Percentiles rank a stretch among this genome's conserved stretches.
Conservation (phyloP, 2,888 invertebrate genomes). For the Sinhomidia bicolor region DNA sequence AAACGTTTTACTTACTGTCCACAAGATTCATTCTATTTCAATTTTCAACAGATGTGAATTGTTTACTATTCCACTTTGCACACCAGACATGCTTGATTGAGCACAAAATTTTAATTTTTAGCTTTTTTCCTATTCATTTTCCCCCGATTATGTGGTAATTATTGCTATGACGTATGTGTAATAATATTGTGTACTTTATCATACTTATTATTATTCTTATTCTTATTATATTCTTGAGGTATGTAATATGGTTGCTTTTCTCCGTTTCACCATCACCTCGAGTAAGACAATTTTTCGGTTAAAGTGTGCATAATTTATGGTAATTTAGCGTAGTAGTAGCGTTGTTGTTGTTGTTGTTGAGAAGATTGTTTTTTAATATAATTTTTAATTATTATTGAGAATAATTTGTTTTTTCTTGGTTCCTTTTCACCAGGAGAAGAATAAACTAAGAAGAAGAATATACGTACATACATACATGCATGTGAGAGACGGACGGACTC, state of each 20-base stretch:
- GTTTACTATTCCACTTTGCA: too few relatives aligned
- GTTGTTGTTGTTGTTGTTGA: too few relatives aligned
- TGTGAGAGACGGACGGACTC: conserved; percentile 70
- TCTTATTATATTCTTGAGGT: neutral
- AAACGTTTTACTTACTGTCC: too few relatives aligned
- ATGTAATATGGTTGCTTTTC: neutral
- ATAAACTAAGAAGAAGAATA: conserved; percentile 20
- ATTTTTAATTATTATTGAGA: too few relatives aligned
- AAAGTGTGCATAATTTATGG: too few relatives aligned
- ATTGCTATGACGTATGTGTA: conserved; percentile 21
- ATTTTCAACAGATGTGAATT: conserved; percentile 4
- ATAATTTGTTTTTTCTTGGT: conserved; percentile 1
- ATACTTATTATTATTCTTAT: too few relatives aligned
- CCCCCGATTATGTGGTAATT: conserved; percentile 9
- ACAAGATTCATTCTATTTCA: neutral
- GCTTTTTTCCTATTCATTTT: neutral
- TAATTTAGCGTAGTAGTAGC: too few relatives aligned
- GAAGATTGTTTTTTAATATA: too few relatives aligned
- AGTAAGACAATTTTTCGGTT: too few relatives aligned
- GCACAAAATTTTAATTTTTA: conserved; percentile 9
- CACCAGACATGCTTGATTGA: neutral
- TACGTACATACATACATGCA: conserved; percentile 6
- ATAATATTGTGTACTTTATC: neutral
- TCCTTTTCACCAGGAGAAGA: conserved; percentile 28
- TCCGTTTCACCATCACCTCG: neutral